These are phyloP conservation scores for Drosophila varians DNA, from an alignment of 1,140 invertebrate species.

Conservation along the genomic window DNA sequence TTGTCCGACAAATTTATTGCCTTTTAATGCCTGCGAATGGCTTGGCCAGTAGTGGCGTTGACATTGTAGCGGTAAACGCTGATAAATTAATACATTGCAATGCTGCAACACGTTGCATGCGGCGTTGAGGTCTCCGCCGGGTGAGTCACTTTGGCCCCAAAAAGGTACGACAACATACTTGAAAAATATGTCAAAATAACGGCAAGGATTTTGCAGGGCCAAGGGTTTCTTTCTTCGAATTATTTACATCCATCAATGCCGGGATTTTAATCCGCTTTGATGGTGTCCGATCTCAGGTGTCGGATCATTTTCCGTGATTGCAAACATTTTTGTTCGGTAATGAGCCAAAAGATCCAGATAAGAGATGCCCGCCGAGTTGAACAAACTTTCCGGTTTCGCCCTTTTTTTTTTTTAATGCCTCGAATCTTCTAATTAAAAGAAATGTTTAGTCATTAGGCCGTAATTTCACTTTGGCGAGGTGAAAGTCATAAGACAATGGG, in stretches of 20 bases:
- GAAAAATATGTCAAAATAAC: conserved; percentile 33
- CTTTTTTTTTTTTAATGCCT: conserved; percentile 20
- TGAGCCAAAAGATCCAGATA: conserved; percentile 34
- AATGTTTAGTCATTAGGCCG: conserved; percentile 75
- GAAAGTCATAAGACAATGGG: conserved; percentile 59
- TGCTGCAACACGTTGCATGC: conserved; percentile 31
- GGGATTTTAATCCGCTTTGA: conserved; percentile 6
- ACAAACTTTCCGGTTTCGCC: conserved; percentile 53
- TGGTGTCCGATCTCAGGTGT: conserved; percentile 29
- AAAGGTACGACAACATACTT: conserved; percentile 20
- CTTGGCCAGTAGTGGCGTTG: conserved; percentile 44
- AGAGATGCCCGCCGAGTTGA: conserved; percentile 44
- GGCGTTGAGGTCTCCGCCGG: conserved; percentile 8
- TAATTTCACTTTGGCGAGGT: conserved; percentile 72
- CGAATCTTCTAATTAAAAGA: conserved; percentile 70
- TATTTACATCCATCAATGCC: conserved; percentile 32
- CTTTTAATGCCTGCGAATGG: conserved; percentile 65
- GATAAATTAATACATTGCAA: conserved; percentile 73
- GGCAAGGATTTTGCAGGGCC: background rate
- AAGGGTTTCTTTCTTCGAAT: conserved; percentile 11
- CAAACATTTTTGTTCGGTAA: conserved; percentile 22
- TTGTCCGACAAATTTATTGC: conserved; percentile 63
- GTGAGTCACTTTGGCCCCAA: conserved; percentile 19
- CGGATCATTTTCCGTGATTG: conserved; percentile 47
- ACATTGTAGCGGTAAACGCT: conserved; percentile 72